phyloP scores from a whole-genome alignment of 2,888 invertebrate genomes.

The Athrips mouffetella region DNA sequence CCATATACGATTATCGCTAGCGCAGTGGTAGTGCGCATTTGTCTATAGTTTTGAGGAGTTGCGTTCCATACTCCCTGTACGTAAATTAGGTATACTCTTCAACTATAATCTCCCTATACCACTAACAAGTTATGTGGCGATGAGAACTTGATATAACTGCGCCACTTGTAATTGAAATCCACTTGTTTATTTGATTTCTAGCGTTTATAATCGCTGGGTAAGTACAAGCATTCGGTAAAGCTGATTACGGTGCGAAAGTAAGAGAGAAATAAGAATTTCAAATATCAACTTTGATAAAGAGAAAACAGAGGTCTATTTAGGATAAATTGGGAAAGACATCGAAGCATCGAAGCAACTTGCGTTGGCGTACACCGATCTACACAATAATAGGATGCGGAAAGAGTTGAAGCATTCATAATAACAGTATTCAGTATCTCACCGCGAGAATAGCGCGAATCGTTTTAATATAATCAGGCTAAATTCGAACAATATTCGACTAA shows the following conservation, averaged over 20 bases:
- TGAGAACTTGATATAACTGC: conserved; percentile 37
- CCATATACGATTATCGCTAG: no score
- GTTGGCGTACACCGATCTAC: conserved; percentile 18
- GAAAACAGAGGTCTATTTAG: conserved; percentile 1
- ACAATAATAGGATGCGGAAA: conserved; percentile 26
- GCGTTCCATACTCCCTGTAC: no score
- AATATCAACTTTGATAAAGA: conserved; percentile 21
- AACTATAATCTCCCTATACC: conserved; percentile 27
- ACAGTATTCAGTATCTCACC: conserved; percentile 33
- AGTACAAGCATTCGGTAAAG: neutral
- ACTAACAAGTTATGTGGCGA: conserved; percentile 37
- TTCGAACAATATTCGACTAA: conserved; percentile 36
- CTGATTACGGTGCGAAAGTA: neutral
- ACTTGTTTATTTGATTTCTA: conserved; percentile 38
- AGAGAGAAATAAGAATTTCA: neutral
- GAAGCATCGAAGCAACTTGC: conserved; percentile 7
- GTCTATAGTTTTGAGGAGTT: no score
- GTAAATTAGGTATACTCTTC: conserved; percentile 30
- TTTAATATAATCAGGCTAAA: conserved; percentile 46
- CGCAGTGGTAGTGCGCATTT: no score
- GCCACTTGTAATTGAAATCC: conserved; percentile 43
- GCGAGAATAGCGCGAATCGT: conserved; percentile 33
- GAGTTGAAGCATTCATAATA: conserved; percentile 31
- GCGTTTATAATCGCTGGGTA: conserved; percentile 33
- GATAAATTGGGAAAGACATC: neutral